phyloP scores from a whole-genome alignment of 2,888 invertebrate genomes.

The Orgyia antiqua region DNA sequence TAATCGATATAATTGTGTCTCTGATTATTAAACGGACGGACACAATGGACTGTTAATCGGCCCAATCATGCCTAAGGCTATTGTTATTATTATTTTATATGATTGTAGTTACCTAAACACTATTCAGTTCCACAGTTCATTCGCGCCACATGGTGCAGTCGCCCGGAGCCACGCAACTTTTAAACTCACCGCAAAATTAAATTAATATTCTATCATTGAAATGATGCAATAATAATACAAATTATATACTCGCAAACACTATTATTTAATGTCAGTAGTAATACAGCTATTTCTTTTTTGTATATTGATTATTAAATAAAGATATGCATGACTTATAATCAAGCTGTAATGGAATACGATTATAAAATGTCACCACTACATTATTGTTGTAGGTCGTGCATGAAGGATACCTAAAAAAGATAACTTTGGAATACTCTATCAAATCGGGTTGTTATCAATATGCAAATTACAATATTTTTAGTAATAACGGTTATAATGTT shows the following conservation, averaged over 20 bases:
- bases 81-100: constrained; percentile 45
- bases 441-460: no score
- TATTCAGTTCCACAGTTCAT: constrained; percentile 25
- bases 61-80: constrained; percentile 37
- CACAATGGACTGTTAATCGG: constrained; percentile 42
- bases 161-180: constrained; percentile 49
- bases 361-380: no score
- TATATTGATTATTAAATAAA: constrained; percentile 8
- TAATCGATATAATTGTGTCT: constrained; percentile 31
- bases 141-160: constrained; percentile 55
- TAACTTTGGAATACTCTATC: no score
- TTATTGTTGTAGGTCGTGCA: no score
- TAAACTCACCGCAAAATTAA: constrained; percentile 62
- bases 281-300: constrained; percentile 5
- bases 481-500: no score
- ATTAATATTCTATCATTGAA: constrained; percentile 53
- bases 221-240: constrained; percentile 24
- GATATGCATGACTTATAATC: no score
- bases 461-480: no score
- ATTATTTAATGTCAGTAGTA: background rate
- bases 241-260: background rate
- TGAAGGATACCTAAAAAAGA: no score
- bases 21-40: constrained; percentile 32
- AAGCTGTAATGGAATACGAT: no score
- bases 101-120: constrained; percentile 32